Evolutionary conservation across 1,140 invertebrate species (phyloP).

Genomic region (Chelonus insularis): DNA sequence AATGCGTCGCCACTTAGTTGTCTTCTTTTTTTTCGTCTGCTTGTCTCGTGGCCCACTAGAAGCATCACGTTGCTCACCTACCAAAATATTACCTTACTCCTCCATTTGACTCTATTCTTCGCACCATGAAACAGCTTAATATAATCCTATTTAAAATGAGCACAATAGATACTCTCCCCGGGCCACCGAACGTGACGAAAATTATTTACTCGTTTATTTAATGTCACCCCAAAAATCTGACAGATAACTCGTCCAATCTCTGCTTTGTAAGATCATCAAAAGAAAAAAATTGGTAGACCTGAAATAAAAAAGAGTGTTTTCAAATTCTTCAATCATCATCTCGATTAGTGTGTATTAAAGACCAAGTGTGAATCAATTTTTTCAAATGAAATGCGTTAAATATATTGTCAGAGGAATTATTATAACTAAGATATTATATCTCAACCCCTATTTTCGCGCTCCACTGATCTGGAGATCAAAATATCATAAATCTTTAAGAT

Average conservation of each 20-base stretch:
- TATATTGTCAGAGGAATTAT: no score
- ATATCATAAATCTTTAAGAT: conserved; percentile 31
- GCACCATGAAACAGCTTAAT: conserved; percentile 57
- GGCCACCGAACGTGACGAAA: conserved; percentile 55
- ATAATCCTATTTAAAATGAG: conserved; percentile 58
- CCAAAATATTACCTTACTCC: conserved; percentile 58
- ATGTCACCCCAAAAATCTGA: conserved; percentile 33
- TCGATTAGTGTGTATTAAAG: conserved; percentile 10
- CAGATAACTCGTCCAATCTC: conserved; percentile 20
- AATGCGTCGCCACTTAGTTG: conserved; percentile 2
- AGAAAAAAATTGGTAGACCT: not conserved
- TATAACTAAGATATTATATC: no score
- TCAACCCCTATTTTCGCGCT: conserved; percentile 13
- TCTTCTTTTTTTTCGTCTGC: conserved; percentile 9
- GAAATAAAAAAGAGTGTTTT: conserved; percentile 10
- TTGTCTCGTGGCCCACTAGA: conserved; percentile 35
- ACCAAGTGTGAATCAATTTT: not conserved
- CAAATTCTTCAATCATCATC: conserved; percentile 5
- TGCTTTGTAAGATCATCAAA: conserved; percentile 8
- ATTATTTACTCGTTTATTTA: conserved; percentile 61
- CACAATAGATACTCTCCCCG: conserved; percentile 13
- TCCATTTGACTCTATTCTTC: conserved; percentile 59
- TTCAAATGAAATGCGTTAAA: not conserved
- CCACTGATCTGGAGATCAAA: conserved; percentile 30
- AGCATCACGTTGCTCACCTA: conserved; percentile 48